Percentiles rank a stretch among this genome's conserved stretches.
Conservation (phyloP, 2,113 vertebrate genomes). For the Phylloscopus trochiloides region DNA sequence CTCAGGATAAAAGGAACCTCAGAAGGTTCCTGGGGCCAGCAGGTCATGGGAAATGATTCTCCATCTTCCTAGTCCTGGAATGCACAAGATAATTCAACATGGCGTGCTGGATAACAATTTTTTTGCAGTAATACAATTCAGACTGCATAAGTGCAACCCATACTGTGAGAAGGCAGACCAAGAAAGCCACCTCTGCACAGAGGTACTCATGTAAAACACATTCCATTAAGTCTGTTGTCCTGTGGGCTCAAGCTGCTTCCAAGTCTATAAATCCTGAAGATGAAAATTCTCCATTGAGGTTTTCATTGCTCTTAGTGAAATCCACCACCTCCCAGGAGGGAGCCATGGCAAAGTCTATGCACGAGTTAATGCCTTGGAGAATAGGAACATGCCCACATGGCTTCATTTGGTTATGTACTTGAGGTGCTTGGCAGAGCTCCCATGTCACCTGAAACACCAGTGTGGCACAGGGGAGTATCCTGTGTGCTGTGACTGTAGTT, state of each 20-base stretch:
- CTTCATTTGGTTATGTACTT: background rate
- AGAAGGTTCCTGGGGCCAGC: background rate
- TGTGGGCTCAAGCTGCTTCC: background rate
- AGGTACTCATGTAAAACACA: background rate
- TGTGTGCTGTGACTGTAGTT: background rate
- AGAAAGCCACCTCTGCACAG: background rate
- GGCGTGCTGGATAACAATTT: background rate
- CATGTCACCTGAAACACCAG: background rate
- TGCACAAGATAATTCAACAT: background rate
- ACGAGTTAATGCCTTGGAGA: background rate
- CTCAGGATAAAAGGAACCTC: background rate
- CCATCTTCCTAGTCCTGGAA: background rate
- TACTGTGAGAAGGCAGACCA: background rate
- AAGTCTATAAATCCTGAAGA: background rate
- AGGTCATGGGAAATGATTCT: no score
- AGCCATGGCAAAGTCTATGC: background rate
- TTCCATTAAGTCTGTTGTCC: background rate
- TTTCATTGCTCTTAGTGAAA: background rate
- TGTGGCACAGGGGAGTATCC: background rate
- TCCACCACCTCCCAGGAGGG: background rate
- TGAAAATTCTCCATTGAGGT: background rate
- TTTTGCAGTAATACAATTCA: background rate
- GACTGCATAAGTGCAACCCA: background rate
- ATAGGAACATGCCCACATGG: background rate
- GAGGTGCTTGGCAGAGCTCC: background rate